phyloP scores from a whole-genome alignment of 2,797 vertebrate genomes.

The Borostomias antarcticus region DNA sequence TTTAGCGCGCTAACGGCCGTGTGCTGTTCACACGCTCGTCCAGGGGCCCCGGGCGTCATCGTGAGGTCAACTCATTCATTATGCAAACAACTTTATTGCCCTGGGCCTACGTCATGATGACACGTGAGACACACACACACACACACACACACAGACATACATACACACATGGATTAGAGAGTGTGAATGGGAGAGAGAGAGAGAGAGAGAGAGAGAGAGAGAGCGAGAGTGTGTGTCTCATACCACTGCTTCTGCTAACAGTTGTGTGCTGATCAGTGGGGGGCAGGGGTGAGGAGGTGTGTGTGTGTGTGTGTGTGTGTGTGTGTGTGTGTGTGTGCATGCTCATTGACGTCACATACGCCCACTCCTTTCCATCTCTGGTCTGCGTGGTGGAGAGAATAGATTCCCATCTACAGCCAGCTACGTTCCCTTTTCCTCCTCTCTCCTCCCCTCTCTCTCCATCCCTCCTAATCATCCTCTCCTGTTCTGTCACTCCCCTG shows the following conservation, averaged over 20 bases:
- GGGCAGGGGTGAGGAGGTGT: slow-evolving; percentile 46
- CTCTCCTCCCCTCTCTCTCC: slow-evolving; percentile 6
- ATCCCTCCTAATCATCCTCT: background rate
- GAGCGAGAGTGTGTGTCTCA: background rate
- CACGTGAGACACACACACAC: background rate
- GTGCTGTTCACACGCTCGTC: too few relatives aligned
- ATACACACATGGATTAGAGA: background rate
- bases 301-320: slow-evolving; percentile 26
- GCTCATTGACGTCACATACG: slow-evolving; percentile 1
- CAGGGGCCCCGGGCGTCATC: background rate
- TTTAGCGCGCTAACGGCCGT: too few relatives aligned
- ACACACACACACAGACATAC: background rate
- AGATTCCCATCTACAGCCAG: slow-evolving; percentile 65
- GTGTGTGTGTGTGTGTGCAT: slow-evolving; percentile 7
- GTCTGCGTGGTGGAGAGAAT: slow-evolving; percentile 66
- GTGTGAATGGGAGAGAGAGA: background rate
- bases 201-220: background rate
- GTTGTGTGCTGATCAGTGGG: slow-evolving; percentile 62
- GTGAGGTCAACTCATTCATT: slow-evolving; percentile 1
- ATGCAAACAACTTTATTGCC: background rate
- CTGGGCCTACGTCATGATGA: background rate
- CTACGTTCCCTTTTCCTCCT: slow-evolving; percentile 21
- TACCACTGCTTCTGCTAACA: slow-evolving; percentile 55
- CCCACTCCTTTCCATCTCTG: slow-evolving; percentile 24
- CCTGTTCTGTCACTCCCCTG: slow-evolving; percentile 1